phyloP scores from a whole-genome alignment of 1,140 invertebrate species.

The Lamellibrachia luymesi region DNA sequence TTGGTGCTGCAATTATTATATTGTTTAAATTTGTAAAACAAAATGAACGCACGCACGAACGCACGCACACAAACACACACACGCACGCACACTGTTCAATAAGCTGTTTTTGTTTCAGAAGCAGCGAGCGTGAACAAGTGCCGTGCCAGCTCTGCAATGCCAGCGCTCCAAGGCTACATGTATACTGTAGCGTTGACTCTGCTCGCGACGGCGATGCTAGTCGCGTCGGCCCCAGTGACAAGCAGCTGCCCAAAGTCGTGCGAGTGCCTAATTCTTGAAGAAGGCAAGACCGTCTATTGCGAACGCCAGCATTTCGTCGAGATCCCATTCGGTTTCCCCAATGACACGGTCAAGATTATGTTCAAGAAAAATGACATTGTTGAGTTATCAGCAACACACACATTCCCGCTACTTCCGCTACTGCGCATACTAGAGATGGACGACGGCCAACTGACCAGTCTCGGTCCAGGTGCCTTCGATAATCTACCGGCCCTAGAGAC shows the following conservation, averaged over 20 bases:
- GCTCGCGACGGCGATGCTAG: background rate
- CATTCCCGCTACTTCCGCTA: constrained; percentile 12
- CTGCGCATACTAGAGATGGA: constrained; percentile 7
- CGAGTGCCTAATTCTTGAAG: background rate
- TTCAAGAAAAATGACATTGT: background rate
- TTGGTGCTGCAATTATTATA: too few species aligned
- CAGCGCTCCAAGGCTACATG: background rate
- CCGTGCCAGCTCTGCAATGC: background rate
- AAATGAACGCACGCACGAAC: background rate
- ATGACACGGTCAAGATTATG: constrained; percentile 1
- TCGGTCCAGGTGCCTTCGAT: background rate
- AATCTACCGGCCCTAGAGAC: background rate
- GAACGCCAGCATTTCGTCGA: background rate
- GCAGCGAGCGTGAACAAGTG: background rate
- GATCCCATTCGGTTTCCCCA: background rate
- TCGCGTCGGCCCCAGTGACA: background rate
- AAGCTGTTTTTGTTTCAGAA: background rate
- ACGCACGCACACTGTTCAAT: background rate
- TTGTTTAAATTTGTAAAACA: too few species aligned
- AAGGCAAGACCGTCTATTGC: background rate
- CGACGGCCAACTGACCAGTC: background rate
- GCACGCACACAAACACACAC: background rate
- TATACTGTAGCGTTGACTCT: background rate
- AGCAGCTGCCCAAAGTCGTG: background rate
- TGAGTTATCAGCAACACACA: background rate